Base-by-base conservation (phyloP, 2,888 invertebrate genomes). In the Anthophora plumipes region DNA sequence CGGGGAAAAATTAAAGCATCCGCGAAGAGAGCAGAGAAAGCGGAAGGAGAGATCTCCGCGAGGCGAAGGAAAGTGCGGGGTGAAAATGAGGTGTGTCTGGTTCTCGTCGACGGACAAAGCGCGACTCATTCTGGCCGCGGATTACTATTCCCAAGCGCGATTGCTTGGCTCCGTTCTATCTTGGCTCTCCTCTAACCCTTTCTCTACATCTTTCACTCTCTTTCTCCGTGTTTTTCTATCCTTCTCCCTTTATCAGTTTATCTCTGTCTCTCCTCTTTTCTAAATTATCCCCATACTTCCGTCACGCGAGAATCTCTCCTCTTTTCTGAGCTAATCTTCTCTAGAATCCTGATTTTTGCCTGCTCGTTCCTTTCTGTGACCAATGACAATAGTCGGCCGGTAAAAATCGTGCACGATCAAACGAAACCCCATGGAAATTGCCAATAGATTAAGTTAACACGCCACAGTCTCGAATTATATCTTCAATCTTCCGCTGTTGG, bases 131-230 rank as follows among this genome's bases (percentile, higher is more conserved):
- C 68, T 46, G 59, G 64, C 64, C 70, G 64, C 61, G 78, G 83
- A 88, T 87, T 85, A 85, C 82, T 86, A 86, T 86, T 86, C 82
- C 83, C 67, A 77, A 78, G 81, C 75, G 80, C 84, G 84, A 88
- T 88, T 88, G 83, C 85, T 74, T 48, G 69, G 48, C 82, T 82
- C 52, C 66, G 63, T 43, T 75, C 31, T 31, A 31, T 31, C 31
- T 31, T 31, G 31, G 31, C 31, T 31, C 31, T 31, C 31, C 31
- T 31, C 31, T 31, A 66, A 72, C 69, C 52, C 80, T 66, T 55
- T 75, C 70, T 63, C 50, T 70, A 64, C 70, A n/a, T 55, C n/a
- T 17, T 9, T 17, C 25, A 46, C 61, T 48, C 25, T 9, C 20
- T 11, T 14, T 17, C 54, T 22, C 31, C 50, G 64, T 59, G 59